These are phyloP conservation scores for Orestias chungarensis DNA, from an alignment of 2,797 vertebrate species.

Conservation along the genomic window DNA sequence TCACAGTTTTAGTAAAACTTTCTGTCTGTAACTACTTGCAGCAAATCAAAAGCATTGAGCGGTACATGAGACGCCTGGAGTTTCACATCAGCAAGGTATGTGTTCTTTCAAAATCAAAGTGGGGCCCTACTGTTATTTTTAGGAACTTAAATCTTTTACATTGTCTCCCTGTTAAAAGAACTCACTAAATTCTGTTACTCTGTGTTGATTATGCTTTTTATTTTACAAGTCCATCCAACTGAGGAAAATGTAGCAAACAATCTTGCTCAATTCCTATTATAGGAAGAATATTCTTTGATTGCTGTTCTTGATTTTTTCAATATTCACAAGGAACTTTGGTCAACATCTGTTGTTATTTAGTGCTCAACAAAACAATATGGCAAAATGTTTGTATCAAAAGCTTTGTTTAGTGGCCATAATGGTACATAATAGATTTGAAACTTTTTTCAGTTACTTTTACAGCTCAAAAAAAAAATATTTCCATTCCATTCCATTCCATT, in stretches of 20 bases:
- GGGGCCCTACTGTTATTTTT: not conserved
- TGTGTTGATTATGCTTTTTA: not conserved
- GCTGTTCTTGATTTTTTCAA: not conserved
- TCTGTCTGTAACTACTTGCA: slow-evolving; percentile 66
- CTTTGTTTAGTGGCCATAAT: too few relatives aligned
- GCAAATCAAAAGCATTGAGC: slow-evolving; percentile 98
- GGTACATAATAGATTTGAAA: too few relatives aligned
- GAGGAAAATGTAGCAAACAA: not conserved
- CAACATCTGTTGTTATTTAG: not conserved
- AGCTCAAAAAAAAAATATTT: too few relatives aligned
- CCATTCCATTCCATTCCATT: too few relatives aligned
- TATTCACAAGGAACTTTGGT: not conserved
- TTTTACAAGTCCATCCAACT: not conserved
- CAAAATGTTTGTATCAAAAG: too few relatives aligned
- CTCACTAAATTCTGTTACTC: not conserved
- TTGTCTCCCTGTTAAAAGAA: slow-evolving; percentile 3
- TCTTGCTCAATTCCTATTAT: not conserved
- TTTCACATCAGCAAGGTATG: slow-evolving; percentile 98
- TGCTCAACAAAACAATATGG: too few relatives aligned
- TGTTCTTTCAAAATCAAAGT: not conserved
- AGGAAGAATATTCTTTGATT: not conserved
- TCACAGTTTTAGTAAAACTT: not conserved
- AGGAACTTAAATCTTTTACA: not conserved
- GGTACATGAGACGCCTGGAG: slow-evolving; percentile 96
- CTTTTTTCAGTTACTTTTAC: too few relatives aligned